Base-by-base conservation (phyloP, 2,113 vertebrate species). In the Protobothrops flavoviridis region DNA sequence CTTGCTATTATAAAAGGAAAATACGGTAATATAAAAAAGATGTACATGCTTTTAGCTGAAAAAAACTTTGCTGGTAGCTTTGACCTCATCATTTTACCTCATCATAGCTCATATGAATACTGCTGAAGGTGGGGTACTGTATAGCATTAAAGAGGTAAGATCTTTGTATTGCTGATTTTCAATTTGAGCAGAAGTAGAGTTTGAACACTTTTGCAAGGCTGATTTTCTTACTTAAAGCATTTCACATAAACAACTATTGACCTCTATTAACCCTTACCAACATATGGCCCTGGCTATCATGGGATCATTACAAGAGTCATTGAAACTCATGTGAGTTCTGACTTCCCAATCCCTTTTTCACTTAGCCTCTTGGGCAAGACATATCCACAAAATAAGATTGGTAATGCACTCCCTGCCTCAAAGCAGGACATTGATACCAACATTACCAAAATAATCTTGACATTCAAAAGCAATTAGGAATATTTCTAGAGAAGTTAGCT, bases 1-100 rank as follows among this genome's bases (percentile, higher is more conserved):
- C 48, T 52, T 94, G 93, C 94, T 95, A 90, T 95, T 95, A 94
- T 59, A 81, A 0, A 24, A 69, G 93, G 91, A 23, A 81, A 81
- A 81, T 20, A n/a, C n/a, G n/a, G n/a, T n/a, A 81, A 39, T 81
- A 74, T 17, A 39, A 81, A 81, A 39, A 43, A 17, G 20, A 29
- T 21, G n/a, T 87, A 89, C 39, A 0, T 0, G 87, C 85, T 20
- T 61, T 94, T 2, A 4, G 64, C 87, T 0, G 4, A 81, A 59
- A 59, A 2, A 0, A 0, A 0, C 85, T 53, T 93, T 92, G 64
- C 85, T 61, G 89, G 55, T 53, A 69, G 13, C 88, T 26, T 59
- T 4, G 89, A 39, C 85, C n/a, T 91, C 0, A 20, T 53, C 52
- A 13, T 13, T 53, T 53, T 53, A 53, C 12, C 12, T 53, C 52